Evolutionary conservation across 2,797 vertebrate genomes (phyloP).

Genomic region (Anas capensis): DNA sequence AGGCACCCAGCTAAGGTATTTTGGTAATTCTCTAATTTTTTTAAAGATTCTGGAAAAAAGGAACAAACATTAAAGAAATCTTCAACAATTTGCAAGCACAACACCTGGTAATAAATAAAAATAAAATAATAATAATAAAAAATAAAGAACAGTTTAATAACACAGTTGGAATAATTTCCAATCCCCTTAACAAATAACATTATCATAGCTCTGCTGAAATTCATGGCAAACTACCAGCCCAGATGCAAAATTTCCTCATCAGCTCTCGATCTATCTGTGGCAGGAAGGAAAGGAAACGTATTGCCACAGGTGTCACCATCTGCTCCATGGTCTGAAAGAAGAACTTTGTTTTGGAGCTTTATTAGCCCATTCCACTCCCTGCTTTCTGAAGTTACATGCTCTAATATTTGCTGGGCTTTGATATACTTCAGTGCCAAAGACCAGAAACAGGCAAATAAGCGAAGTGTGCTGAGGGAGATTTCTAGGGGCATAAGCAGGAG

Average conservation of each 20-base stretch:
- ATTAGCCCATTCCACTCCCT: neutral
- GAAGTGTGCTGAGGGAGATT: neutral
- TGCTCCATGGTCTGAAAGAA: neutral
- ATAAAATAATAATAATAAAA: neutral
- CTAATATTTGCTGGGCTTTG: neutral
- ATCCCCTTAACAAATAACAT: constrained; percentile 28
- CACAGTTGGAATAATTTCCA: neutral
- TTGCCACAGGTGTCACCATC: constrained; percentile 62
- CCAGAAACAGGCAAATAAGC: neutral
- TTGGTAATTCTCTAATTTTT: neutral
- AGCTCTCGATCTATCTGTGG: neutral
- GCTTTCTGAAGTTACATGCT: neutral
- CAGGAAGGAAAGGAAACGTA: neutral
- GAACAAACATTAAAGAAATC: neutral
- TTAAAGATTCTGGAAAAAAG: neutral
- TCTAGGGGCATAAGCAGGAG: neutral
- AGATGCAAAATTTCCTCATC: constrained; percentile 26
- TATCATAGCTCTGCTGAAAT: constrained; percentile 15
- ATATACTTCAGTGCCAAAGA: neutral
- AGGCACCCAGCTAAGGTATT: neutral
- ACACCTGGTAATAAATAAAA: neutral
- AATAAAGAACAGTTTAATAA: neutral
- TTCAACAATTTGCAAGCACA: neutral
- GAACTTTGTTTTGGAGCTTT: constrained; percentile 45
- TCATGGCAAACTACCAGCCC: constrained; percentile 37